Conservation (phyloP, 30 jellyfish, hydroid and myxozoan species). For the Clytia hemisphaerica region DNA sequence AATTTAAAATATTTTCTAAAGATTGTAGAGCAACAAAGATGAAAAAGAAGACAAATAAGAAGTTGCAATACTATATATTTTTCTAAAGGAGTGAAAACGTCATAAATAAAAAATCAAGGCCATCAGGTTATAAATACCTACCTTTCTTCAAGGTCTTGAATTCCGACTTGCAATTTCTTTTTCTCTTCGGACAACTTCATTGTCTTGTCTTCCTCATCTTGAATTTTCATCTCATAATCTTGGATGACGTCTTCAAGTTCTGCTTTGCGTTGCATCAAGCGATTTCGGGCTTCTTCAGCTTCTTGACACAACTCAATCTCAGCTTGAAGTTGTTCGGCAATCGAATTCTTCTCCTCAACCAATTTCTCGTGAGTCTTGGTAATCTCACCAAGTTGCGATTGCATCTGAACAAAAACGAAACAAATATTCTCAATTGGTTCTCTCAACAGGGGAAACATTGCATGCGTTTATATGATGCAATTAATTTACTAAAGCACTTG, state of each 20-base stretch:
- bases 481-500: neutral
- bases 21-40: neutral
- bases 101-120: neutral
- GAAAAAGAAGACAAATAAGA: neutral
- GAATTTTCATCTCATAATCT: slow-evolving; percentile 69
- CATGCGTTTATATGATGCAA: no score
- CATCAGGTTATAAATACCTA: slow-evolving; percentile 11
- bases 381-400: slow-evolving; percentile 66
- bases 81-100: neutral
- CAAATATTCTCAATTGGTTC: neutral
- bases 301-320: slow-evolving; percentile 97
- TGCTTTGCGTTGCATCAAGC: slow-evolving; percentile 56
- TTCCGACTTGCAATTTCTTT: slow-evolving; percentile 85
- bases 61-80: neutral
- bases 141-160: slow-evolving; percentile 94
- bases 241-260: slow-evolving; percentile 92
- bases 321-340: slow-evolving; percentile 94
- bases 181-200: slow-evolving; percentile 62
- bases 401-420: slow-evolving; percentile 2
- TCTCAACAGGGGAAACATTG: no score
- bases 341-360: slow-evolving; percentile 68
- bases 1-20: neutral
- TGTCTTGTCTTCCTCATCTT: slow-evolving; percentile 90
- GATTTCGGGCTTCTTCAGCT: slow-evolving; percentile 89
- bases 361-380: slow-evolving; percentile 63